Conservation (phyloP, 2,113 vertebrate species). For the Megatriorchis doriae region DNA sequence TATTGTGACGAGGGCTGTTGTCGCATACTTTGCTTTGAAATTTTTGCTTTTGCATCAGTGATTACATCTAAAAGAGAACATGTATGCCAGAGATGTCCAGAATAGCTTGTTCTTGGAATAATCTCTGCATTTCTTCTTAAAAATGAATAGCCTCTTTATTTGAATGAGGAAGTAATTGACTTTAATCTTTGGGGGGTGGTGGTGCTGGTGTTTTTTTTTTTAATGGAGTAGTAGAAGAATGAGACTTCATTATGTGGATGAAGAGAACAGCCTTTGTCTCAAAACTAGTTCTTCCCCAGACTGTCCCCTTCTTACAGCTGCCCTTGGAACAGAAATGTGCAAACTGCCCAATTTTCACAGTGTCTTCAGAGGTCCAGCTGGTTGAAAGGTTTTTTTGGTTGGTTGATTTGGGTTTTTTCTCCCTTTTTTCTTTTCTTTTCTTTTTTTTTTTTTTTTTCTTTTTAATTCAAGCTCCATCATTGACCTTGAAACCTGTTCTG, state of each 20-base stretch:
- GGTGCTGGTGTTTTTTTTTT: neutral
- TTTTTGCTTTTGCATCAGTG: neutral
- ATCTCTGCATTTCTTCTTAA: neutral
- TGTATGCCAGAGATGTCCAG: neutral
- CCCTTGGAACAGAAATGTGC: neutral
- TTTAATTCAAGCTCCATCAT: neutral
- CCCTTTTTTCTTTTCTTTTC: neutral
- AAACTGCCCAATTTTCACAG: neutral
- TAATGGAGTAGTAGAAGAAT: neutral
- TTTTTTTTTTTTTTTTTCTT: neutral
- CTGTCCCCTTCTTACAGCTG: neutral
- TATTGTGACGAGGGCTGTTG: neutral
- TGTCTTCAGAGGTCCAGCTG: neutral
- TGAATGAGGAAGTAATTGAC: neutral
- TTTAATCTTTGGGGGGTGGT: neutral
- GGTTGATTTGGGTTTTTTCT: rapidly evolving
- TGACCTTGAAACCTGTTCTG: neutral
- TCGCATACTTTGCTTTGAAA: neutral
- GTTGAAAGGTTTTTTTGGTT: neutral
- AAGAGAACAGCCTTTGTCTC: slow-evolving; percentile 41
- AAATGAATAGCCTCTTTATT: slow-evolving; percentile 44
- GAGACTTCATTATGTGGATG: neutral
- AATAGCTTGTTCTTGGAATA: slow-evolving; percentile 35
- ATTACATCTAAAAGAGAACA: neutral
- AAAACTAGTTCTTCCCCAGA: neutral